Percentiles rank a stretch among this genome's conserved stretches.
Conservation (phyloP, 2,888 invertebrate genomes). For the Acrobasis consociella region DNA sequence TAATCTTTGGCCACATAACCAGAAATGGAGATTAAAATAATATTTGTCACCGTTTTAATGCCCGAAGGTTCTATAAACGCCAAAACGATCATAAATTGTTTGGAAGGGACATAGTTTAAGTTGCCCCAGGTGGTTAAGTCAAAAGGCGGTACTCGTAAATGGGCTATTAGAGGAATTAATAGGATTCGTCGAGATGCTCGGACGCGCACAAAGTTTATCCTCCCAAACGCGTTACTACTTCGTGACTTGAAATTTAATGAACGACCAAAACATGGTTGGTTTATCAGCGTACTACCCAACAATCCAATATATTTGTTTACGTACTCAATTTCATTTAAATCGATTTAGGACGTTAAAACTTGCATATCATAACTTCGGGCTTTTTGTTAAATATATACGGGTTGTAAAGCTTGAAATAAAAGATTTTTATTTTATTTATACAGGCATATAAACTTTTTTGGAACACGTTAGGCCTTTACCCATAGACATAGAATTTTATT, state of each 20-base stretch:
- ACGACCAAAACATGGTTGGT: slow-evolving; percentile 31
- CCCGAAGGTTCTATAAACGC: slow-evolving; percentile 5
- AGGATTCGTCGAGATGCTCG: slow-evolving; percentile 29
- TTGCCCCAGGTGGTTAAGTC: slow-evolving; percentile 36
- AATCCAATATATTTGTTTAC: no score
- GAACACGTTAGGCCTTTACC: no score
- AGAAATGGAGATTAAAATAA: neutral
- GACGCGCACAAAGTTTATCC: slow-evolving; percentile 52
- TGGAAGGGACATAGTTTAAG: slow-evolving; percentile 20
- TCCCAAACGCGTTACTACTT: slow-evolving; percentile 52
- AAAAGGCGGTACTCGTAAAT: slow-evolving; percentile 36
- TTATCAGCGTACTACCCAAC: slow-evolving; percentile 11
- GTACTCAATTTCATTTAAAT: no score
- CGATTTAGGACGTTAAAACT: no score
- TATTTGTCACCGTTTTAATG: neutral
- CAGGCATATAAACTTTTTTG: no score
- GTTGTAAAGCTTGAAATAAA: no score
- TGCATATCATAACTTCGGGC: no score
- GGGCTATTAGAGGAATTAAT: slow-evolving; percentile 35
- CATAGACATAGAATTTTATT: no score
- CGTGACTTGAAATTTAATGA: slow-evolving; percentile 57
- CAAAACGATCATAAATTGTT: slow-evolving; percentile 29
- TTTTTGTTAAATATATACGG: no score
- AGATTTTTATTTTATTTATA: no score
- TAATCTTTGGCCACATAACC: no score